Base-by-base conservation (phyloP, 2,797 vertebrate species). In the Peromyscus aztecus region DNA sequence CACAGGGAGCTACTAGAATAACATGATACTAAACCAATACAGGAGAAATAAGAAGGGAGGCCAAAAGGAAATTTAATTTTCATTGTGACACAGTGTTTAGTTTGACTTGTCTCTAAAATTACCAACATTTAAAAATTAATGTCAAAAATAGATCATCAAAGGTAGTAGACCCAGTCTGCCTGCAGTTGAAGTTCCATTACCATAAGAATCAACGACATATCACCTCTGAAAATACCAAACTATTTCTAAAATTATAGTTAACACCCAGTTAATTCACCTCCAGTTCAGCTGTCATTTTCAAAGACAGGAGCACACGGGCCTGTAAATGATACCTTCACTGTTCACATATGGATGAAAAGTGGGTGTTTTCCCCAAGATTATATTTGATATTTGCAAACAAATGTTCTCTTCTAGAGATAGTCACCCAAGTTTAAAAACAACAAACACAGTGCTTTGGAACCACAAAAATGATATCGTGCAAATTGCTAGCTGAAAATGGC, bases 221-320 rank as follows among this genome's bases (percentile, higher is more conserved):
- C 40, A 52, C 89, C 40, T 89, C 34, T 31, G 37, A 86, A 96
- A 78, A 92, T 21, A 80, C 6, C 23, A 34, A n/a, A 29, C 23
- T 34, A n/a, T 94, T 88, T 96, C 69, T 89, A 67, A 90, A 83
- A 67, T 67, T 89, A 59, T 2, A 89, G 10, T 43, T 43, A 89
- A 37, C 7, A 78, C 4, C 77, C 34, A 80, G 34, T 55, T 81
- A 78, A 85, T 40, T 59, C 19, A 37, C 7, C 37, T 67, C 49
- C 24, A 27, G 19, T 49, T 73, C 4, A 87, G 7, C 4, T 55
- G 34, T 29, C 8, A 73, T 19, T 46, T 10, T 65, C 67, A 90
- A 90, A 40, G 21, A 63, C 14, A 75, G 31, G 37, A 65, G 24
- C 78, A 34, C 23, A 55, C 4, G 27, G 31, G n/a, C 19, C 92